Conservation (phyloP, 1,140 invertebrate genomes). For the Drosophila chauvacae region DNA sequence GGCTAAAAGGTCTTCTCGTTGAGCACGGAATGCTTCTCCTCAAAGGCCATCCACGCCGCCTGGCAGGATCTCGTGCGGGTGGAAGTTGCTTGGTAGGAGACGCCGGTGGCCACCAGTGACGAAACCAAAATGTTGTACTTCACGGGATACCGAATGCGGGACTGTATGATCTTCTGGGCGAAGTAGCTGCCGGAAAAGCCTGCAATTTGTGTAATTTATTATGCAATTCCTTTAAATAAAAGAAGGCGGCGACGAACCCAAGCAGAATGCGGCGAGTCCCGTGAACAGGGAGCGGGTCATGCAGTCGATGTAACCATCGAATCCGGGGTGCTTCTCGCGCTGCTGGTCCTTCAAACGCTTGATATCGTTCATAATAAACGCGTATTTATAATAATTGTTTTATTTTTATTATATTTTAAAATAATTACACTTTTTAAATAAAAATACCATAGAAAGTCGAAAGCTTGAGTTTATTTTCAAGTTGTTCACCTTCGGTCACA, state of each 20-base stretch:
- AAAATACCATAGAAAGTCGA: background rate
- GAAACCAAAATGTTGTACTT: slow-evolving; percentile 84
- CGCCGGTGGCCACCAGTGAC: slow-evolving; percentile 70
- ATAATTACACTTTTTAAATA: background rate
- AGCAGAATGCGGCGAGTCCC: slow-evolving; percentile 85
- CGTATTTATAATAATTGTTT: background rate
- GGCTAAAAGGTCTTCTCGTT: slow-evolving; percentile 68
- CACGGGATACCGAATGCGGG: slow-evolving; percentile 78
- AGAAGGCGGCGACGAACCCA: slow-evolving; percentile 73
- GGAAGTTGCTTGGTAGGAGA: slow-evolving; percentile 84
- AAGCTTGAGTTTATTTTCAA: background rate
- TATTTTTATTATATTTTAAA: background rate
- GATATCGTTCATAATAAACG: slow-evolving; percentile 84
- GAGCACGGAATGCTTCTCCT: slow-evolving; percentile 85
- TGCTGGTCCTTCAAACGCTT: slow-evolving; percentile 84
- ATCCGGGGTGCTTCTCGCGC: slow-evolving; percentile 85
- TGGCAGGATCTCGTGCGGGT: slow-evolving; percentile 84
- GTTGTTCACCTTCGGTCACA: background rate
- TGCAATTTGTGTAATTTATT: slow-evolving; percentile 62
- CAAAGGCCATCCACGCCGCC: slow-evolving; percentile 85
- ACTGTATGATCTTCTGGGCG: slow-evolving; percentile 81
- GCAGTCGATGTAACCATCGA: slow-evolving; percentile 86
- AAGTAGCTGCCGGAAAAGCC: slow-evolving; percentile 85
- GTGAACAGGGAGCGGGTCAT: slow-evolving; percentile 85
- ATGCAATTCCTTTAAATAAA: slow-evolving; percentile 60